phyloP scores from a whole-genome alignment of 2,113 vertebrate genomes.

The Chionomys nivalis region DNA sequence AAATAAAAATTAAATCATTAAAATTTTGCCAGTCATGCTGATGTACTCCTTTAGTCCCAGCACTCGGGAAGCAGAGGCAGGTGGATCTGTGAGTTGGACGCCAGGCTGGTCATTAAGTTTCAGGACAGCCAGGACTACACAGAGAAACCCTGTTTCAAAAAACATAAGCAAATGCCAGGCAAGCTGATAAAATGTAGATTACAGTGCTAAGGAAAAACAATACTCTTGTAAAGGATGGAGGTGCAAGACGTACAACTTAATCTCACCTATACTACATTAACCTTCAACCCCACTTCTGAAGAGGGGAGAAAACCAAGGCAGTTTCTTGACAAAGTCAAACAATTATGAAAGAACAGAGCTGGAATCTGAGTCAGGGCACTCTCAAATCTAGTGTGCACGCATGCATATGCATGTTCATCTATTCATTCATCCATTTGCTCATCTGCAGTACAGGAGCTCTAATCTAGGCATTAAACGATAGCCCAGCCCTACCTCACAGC shows the following conservation, averaged over 20 bases:
- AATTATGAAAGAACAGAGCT: constrained; percentile 1
- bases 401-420: not conserved
- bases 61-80: not conserved
- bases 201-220: not conserved
- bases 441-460: not conserved
- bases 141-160: not conserved
- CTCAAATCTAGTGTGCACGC: not conserved
- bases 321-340: constrained; percentile 40
- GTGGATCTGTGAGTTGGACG: not conserved
- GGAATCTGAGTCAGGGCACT: not conserved
- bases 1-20: not conserved
- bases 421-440: not conserved
- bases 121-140: not conserved
- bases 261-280: not conserved
- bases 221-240: not conserved
- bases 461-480: not conserved
- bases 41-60: not conserved
- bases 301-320: not conserved
- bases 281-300: not conserved
- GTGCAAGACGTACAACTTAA: not conserved
- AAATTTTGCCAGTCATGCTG: not conserved
- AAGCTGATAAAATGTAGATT: not conserved
- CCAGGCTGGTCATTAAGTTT: not conserved
- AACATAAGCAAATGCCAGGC: not conserved
- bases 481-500: not conserved